Conservation (phyloP, 2,797 vertebrate species). For the Tapirus indicus region DNA sequence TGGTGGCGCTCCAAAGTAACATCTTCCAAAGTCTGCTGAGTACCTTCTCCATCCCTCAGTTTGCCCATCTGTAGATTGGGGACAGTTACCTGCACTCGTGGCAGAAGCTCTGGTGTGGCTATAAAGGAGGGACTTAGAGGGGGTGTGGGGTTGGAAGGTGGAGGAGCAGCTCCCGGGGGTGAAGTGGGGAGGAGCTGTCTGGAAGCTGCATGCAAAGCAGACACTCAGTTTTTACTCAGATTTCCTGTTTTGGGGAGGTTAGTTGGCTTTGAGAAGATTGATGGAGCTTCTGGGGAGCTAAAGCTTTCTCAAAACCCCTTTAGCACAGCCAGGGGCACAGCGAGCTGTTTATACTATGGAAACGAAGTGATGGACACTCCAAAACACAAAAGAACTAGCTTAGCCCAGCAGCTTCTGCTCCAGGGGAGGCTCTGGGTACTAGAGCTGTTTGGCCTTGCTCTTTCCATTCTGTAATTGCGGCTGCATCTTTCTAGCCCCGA, state of each 20-base stretch:
- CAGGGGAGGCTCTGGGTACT: neutral
- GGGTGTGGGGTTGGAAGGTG: neutral
- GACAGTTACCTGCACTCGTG: neutral
- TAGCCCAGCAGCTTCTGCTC: neutral
- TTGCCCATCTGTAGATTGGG: neutral
- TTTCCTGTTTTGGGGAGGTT: neutral
- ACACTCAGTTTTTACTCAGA: neutral
- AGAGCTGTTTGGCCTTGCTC: neutral
- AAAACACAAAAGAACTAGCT: neutral
- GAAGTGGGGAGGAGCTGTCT: neutral
- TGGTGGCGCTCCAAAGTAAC: rapidly evolving
- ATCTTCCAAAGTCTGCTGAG: neutral
- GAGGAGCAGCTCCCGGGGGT: neutral
- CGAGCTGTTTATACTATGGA: neutral
- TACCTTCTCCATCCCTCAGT: neutral
- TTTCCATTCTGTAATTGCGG: neutral
- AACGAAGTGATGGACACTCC: neutral
- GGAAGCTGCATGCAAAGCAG: neutral
- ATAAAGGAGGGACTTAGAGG: neutral
- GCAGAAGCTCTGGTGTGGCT: neutral
- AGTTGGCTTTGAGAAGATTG: neutral
- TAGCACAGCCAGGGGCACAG: rapidly evolving
- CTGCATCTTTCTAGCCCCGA: neutral
- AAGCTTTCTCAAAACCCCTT: neutral
- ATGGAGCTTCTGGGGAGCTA: neutral